These are phyloP conservation scores for Fulica atra DNA, from an alignment of 2,113 vertebrate species.

Conservation along the genomic window DNA sequence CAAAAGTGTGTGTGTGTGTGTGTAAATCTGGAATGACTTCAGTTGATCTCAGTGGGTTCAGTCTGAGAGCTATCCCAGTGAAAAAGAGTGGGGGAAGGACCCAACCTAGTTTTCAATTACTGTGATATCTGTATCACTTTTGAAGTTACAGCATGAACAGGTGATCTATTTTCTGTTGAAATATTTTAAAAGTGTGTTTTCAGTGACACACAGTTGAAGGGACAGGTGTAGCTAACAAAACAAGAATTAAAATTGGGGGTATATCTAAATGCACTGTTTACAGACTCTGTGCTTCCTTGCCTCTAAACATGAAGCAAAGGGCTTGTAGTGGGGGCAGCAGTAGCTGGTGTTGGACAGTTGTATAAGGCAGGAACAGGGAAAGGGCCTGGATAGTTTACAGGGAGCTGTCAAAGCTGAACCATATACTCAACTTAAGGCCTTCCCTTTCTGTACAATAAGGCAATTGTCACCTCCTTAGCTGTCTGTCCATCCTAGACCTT, in stretches of 20 bases:
- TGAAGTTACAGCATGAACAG: not conserved
- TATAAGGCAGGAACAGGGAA: not conserved
- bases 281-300: not conserved
- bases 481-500: not conserved
- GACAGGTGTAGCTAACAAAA: not conserved
- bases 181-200: not conserved
- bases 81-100: not conserved
- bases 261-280: fast-evolving
- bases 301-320: fast-evolving
- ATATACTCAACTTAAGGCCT: not conserved
- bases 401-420: not conserved
- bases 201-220: not conserved
- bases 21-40: not conserved
- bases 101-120: not conserved
- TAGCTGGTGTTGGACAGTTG: not conserved
- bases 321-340: not conserved
- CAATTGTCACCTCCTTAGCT: not conserved
- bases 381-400: not conserved
- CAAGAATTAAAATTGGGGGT: fast-evolving
- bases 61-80: not conserved
- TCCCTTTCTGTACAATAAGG: fast-evolving
- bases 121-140: not conserved
- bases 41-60: not conserved
- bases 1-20: not conserved
- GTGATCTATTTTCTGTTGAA: not conserved